Evolutionary conservation across 2,888 invertebrate species (phyloP).

Genomic region (Macaria notata): DNA sequence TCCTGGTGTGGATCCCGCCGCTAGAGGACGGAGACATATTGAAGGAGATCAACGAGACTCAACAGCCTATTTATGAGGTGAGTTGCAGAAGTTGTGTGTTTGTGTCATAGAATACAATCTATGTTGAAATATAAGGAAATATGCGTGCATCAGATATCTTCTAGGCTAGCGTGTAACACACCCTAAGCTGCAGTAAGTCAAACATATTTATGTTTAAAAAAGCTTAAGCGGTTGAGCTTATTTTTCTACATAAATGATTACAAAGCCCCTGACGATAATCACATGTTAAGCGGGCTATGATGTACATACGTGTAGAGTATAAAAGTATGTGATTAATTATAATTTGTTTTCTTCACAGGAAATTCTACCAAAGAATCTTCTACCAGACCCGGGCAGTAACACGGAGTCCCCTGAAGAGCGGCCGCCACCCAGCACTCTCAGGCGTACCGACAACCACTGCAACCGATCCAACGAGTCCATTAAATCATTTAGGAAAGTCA

Average conservation of each 20-base stretch:
- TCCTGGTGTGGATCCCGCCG: slow-evolving; percentile 93
- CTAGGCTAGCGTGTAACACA: too few species aligned
- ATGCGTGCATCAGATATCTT: too few species aligned
- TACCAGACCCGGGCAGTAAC: slow-evolving; percentile 84
- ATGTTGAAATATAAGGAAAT: too few species aligned
- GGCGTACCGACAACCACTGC: slow-evolving; percentile 56
- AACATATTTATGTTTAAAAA: too few species aligned
- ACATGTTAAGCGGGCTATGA: too few species aligned
- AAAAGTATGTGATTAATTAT: too few species aligned
- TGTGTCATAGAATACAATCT: too few species aligned
- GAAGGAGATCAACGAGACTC: slow-evolving; percentile 80
- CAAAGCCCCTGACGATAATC: too few species aligned
- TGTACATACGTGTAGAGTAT: too few species aligned
- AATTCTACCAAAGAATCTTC: slow-evolving; percentile 73
- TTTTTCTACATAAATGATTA: too few species aligned
- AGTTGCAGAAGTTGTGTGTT: not conserved
- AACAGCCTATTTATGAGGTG: slow-evolving; percentile 72
- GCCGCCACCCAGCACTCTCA: slow-evolving; percentile 70
- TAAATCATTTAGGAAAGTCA: slow-evolving; percentile 59
- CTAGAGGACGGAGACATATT: slow-evolving; percentile 87
- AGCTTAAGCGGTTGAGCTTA: too few species aligned
- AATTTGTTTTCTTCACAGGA: slow-evolving; percentile 52
- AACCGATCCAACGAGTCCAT: slow-evolving; percentile 66
- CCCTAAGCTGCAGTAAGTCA: too few species aligned
- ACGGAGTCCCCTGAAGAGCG: slow-evolving; percentile 85